Evolutionary conservation across 2,797 vertebrate species (phyloP), one percentile per base, ranked within the genome.

Genomic region (Xenentodon cancila): DNA sequence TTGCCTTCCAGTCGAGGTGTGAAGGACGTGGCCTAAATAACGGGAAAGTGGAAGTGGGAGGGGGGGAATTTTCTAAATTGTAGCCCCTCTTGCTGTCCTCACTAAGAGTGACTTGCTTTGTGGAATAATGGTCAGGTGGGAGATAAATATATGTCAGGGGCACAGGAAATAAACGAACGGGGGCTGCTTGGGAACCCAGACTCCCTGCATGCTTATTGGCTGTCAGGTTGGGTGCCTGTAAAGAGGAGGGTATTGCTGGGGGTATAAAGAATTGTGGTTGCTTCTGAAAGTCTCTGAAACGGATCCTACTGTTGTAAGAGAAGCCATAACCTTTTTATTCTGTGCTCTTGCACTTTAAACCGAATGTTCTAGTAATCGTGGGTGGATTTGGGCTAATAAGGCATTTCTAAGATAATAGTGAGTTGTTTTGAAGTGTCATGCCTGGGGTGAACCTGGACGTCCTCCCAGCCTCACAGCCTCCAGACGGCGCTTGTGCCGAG

Each of bases 21-120:
- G 88, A 93, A 93, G 90, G 90, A 86, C 91, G 67, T 75, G 78
- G 50, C 64, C 84, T 79, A 91, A 91, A 92, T 89, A 89, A 89
- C 86, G 75, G 52, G 73, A 75, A 75, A 61, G 79, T 61, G 77
- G 52, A 68, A 65, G 67, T 54, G 71, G 73, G 84, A 73, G 81
- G 84, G 76, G n/a, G 77, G 18, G 61, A 67, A 71, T 74, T 66
- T 64, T 80, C 58, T 63, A 18, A 82, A 90, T 79, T 78, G 71
- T 74, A 85, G 59, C 64, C 72, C 59, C 61, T 60, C 47, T 61
- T 56, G 45, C 77, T 54, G 13, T 68, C 81, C 54, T 52, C 53
- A 76, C 68, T 61, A 71, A 71, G 71, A 77, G 71, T 81, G 72
- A 77, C 77, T 61, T 64, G 75, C 79, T 77, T 71, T 73, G 72